Evolutionary conservation across 1,140 invertebrate species (phyloP), one percentile per base, ranked within the genome.

Genomic region (Drosophila funebris): DNA sequence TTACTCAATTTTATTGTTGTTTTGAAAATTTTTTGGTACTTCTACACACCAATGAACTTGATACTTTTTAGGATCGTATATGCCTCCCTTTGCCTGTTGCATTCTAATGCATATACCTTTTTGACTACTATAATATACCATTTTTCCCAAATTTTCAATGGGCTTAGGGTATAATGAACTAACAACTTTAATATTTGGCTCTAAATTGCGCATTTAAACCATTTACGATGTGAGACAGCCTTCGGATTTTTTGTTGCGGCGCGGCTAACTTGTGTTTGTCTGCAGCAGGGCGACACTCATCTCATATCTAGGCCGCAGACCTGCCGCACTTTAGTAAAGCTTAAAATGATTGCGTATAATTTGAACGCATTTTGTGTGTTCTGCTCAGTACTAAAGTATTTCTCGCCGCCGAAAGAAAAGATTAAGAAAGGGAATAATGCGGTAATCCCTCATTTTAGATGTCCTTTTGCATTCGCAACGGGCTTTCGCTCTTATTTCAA

Each of bases 321-420:
- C 64, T 43, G 61, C 58, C 73, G 60, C 66, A 76, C 64, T 78
- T 88, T 63, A 74, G 73, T 76, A 82, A 81, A 83, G 75, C 84
- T 75, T 44, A 56, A 79, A 80, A 73, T 83, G 79, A 89, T 77
- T 74, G 70, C 76, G 67, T 89, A 83, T 89, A 88, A 88, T 83
- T 88, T 80, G 73, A 68, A 67, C 71, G 73, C 73, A 78, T 80
- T 88, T 78, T 83, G 78, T 58, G 73, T 46, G 37, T 46, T 20
- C 24, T 24, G 18, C 16, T n/a, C 16, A 29, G 48, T 27, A n/a
- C 39, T 20, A 11, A 29, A n/a, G 14, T 6, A 36, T 43, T 22
- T 37, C 14, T 46, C 20, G 31, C 0, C 7, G 24, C 13, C 13
- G 43, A 22, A 18, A 6, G 22, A 27, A 31, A 36, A 31, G 29